A percentile compares a stretch with the other conserved stretches of the same genome.
phyloP scores from a whole-genome alignment of 2,888 invertebrate species.

The Drosophila mimetica region DNA sequence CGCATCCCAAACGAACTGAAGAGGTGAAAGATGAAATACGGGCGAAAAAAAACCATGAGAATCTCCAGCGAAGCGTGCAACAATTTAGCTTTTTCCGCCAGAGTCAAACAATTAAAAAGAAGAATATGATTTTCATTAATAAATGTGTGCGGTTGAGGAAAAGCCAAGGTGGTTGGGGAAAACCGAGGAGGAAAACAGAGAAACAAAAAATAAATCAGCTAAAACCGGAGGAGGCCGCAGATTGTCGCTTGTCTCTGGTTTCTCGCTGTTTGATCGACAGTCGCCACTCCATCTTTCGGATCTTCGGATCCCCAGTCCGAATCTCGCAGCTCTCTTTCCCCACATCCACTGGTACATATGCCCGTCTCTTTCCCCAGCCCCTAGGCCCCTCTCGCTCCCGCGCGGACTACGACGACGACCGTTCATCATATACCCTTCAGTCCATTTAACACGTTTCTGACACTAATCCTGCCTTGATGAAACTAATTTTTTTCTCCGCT shows the following conservation, averaged over 20 bases:
- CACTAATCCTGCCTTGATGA: slow-evolving; percentile 85
- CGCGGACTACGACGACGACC: slow-evolving; percentile 54
- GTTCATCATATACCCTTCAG: slow-evolving; percentile 84
- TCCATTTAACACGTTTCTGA: slow-evolving; percentile 85
- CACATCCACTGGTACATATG: slow-evolving; percentile 45
- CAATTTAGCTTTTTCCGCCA: slow-evolving; percentile 31
- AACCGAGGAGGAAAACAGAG: slow-evolving; percentile 23
- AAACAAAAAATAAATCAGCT: slow-evolving; percentile 27
- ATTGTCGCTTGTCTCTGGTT: slow-evolving; percentile 41
- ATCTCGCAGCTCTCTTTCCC: slow-evolving; percentile 7
- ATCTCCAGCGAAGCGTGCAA: slow-evolving; percentile 16
- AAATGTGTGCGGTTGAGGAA: slow-evolving; percentile 67
- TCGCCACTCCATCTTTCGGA: slow-evolving; percentile 45
- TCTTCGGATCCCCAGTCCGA: slow-evolving; percentile 5
- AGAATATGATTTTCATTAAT: slow-evolving; percentile 78
- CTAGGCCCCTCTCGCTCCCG: slow-evolving; percentile 5
- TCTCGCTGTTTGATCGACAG: slow-evolving; percentile 49
- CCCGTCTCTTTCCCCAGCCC: not conserved
- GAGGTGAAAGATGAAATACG: not conserved
- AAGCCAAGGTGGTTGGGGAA: slow-evolving; percentile 61
- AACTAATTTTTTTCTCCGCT: slow-evolving; percentile 83
- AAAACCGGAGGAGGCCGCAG: slow-evolving; percentile 37
- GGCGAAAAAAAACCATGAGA: slow-evolving; percentile 14
- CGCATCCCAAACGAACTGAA: slow-evolving; percentile 17
- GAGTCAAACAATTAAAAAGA: not conserved